phyloP scores from a whole-genome alignment of 1,140 invertebrate genomes.

The Gryon sp. region DNA sequence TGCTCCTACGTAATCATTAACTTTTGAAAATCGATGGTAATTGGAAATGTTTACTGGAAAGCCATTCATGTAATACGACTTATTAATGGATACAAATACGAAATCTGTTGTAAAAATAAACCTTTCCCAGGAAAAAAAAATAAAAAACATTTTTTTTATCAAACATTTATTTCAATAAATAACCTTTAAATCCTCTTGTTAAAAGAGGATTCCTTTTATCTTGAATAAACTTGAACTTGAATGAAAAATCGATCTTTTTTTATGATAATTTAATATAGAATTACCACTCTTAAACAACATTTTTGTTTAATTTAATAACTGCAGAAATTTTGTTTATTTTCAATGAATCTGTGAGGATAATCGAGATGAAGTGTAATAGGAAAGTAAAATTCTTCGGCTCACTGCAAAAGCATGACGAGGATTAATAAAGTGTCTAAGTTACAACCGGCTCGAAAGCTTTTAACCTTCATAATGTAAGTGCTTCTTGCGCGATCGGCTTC shows the following conservation, averaged over 20 bases:
- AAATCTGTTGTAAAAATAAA: background rate
- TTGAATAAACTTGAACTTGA: too few relatives aligned
- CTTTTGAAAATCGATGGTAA: conserved; percentile 45
- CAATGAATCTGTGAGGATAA: conserved; percentile 32
- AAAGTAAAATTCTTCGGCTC: conserved; percentile 55
- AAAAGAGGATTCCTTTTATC: too few relatives aligned
- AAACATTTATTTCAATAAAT: too few relatives aligned
- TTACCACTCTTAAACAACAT: too few relatives aligned
- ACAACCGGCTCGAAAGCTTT: conserved; percentile 60
- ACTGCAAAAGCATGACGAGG: conserved; percentile 54
- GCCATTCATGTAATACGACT: conserved; percentile 20
- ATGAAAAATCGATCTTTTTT: too few relatives aligned
- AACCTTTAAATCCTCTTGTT: too few relatives aligned
- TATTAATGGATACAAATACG: conserved; percentile 9
- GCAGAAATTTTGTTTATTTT: too few relatives aligned
- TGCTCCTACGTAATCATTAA: conserved; percentile 48
- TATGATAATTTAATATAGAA: too few relatives aligned
- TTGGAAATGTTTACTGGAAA: conserved; percentile 34
- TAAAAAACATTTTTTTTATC: too few relatives aligned
- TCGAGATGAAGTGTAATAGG: conserved; percentile 44
- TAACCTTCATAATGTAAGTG: conserved; percentile 60
- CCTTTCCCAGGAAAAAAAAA: too few relatives aligned
- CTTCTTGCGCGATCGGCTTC: conserved; percentile 55
- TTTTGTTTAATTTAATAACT: too few relatives aligned
- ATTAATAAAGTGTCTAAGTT: conserved; percentile 64